Base-by-base conservation (phyloP, 1,140 invertebrate species). In the Drosophila sulfurigaster region DNA sequence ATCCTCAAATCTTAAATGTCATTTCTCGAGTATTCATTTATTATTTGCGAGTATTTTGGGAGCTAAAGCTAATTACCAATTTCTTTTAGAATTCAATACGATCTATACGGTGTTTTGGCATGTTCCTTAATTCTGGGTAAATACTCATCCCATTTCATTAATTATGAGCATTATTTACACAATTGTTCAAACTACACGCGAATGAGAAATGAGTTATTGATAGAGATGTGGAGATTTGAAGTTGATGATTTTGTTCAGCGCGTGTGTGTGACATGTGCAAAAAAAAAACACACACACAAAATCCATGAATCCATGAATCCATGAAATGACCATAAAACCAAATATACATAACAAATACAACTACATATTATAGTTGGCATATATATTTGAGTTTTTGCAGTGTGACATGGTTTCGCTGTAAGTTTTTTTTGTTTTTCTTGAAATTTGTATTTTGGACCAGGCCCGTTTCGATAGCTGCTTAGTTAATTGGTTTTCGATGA, bases 401-500 rank as follows among this genome's bases (percentile, higher is more conserved):
- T 11, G 49, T 69, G 71, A 54, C 72, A 59, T 65, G 48, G 65
- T 71, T 57, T 48, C 10, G 10, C 51, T 81, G 66, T 75, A 82
- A 76, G 59, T 25, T 54, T 20, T 35, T 20, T 20, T 20, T 20
- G 16, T 20, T 20, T 20, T 25, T 25, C 20, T 20, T 20, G 3
- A 20, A 20, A 20, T 3, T 20, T 20, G 1, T 20, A 20, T 25
- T 25, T 25, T 0, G 20, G 3, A 54, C 52, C 65, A 48, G 49
- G 63, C 57, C 74, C 57, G 64, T 69, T 80, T 69, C 72, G 51
- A 80, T 69, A 72, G 79, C 75, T 68, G 82, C 76, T 52, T 75
- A 74, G 64, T 78, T 87, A 82, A 86, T 87, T 75, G 76, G 48
- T 77, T 56, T 80, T 65, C 54, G 79, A 76, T 88, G 65, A 80